Base-by-base conservation (phyloP, 1,140 invertebrate genomes). In the Conus betulinus region DNA sequence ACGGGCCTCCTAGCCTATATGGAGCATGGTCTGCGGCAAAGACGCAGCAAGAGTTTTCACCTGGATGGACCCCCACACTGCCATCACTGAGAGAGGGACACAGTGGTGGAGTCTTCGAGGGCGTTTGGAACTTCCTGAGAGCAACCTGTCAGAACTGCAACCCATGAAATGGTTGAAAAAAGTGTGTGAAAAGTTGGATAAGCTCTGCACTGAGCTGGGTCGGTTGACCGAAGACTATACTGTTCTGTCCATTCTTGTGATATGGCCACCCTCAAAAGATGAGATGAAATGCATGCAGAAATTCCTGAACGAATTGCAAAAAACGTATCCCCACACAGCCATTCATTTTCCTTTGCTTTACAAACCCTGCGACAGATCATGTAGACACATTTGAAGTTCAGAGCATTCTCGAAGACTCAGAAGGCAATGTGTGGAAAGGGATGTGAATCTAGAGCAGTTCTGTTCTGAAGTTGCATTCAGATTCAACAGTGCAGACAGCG, bases 51-150 rank as follows among this genome's bases (percentile, higher is more conserved):
- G 86, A 85, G 88, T 93, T 11, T 88, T 79, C 11, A 90, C 87
- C 39, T 93, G 91, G 91, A 88, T 67, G 52, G 88, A 89, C 25
- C 78, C 85, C 3, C 78, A 89, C 86, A 63, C 71, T 0, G 74
- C 84, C 25, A 85, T 91, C 8, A 87, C 90, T 39, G 90, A 92
- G 82, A 89, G 88, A 74, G 88, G 88, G n/a, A 91, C 92, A 13
- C 84, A 85, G 57, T 93, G 92, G 92, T 91, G 90, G 82, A 91
- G 90, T 87, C 57, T 92, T 4, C 84, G 91, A 76, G 92, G 92
- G 8, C 71, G 88, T 53, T 74, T 89, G 81, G 92, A 92, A 63
- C 74, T 89, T 84, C 89, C 88, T 27, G 89, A 89, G 5, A 90
- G 89, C 78, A 53, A 84, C 4, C 79, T 88, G 84, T 83, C 88